A percentile compares a stretch with the other conserved stretches of the same genome.
Evolutionary conservation across 2,113 vertebrate genomes (phyloP).

Genomic region (Lethenteron reissneri): DNA sequence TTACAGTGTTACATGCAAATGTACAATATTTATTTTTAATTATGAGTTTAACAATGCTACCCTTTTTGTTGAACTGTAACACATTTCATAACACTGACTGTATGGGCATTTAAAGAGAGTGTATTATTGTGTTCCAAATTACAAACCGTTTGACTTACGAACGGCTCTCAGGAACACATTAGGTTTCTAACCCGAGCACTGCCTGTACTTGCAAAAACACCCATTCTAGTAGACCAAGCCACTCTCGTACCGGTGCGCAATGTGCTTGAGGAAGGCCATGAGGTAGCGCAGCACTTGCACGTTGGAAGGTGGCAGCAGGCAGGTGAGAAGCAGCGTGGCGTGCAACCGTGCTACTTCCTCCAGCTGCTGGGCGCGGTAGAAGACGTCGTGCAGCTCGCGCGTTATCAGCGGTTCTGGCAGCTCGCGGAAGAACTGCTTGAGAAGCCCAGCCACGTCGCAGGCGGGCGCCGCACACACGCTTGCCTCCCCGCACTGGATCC

Average conservation of each 20-base stretch:
- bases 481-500: neutral
- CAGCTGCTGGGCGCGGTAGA: conserved; percentile 19
- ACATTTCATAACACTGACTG: neutral
- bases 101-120: neutral
- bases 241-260: conserved; percentile 16
- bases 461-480: conserved; percentile 14
- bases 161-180: too few species aligned
- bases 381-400: conserved; percentile 15
- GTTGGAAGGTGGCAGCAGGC: conserved; percentile 16
- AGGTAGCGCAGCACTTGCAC: conserved; percentile 16
- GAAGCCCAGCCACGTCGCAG: conserved; percentile 19
- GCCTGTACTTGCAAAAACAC: neutral
- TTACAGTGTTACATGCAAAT: too few species aligned
- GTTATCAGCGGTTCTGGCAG: conserved; percentile 19
- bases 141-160: neutral
- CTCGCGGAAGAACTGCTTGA: conserved; percentile 25
- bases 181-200: too few species aligned
- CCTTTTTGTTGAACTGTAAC: neutral
- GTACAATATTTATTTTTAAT: too few species aligned
- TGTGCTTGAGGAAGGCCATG: conserved; percentile 18
- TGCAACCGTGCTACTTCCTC: conserved; percentile 9
- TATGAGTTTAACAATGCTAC: neutral
- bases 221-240: neutral
- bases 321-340: conserved; percentile 18
- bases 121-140: neutral